These are phyloP conservation scores for Anthophora plumipes DNA, from an alignment of 2,888 invertebrate genomes.

Conservation along the genomic window DNA sequence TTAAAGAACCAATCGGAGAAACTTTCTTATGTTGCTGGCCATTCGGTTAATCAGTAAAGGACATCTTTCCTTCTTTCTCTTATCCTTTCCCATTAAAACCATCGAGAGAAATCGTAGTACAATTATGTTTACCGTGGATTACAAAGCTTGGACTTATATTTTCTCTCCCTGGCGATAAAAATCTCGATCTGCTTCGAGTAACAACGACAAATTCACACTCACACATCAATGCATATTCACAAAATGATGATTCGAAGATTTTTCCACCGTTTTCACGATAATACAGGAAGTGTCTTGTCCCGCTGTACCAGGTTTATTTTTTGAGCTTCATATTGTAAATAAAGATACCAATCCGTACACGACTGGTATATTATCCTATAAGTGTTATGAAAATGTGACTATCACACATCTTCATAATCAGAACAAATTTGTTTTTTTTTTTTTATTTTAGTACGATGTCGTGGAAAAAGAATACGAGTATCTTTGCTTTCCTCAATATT, in stretches of 20 bases:
- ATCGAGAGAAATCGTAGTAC: conserved; percentile 1
- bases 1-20: conserved; percentile 37
- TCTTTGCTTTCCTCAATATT: conserved; percentile 35
- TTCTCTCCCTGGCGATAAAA: conserved; percentile 39
- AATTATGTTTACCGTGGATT: conserved; percentile 17
- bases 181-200: conserved; percentile 51
- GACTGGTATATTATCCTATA: conserved; percentile 53
- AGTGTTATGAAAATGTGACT: conserved; percentile 44
- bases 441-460: conserved; percentile 46
- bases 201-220: conserved; percentile 60
- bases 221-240: conserved; percentile 65
- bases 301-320: conserved; percentile 35
- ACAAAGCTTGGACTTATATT: conserved; percentile 22
- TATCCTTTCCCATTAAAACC: conserved; percentile 7
- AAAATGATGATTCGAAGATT: conserved; percentile 50
- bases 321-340: conserved; percentile 66
- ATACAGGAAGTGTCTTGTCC: conserved; percentile 53
- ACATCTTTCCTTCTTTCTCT: not conserved
- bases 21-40: conserved; percentile 22
- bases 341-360: conserved; percentile 49
- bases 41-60: conserved; percentile 21
- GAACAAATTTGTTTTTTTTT: not conserved
- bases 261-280: conserved; percentile 49
- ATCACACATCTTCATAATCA: conserved; percentile 31
- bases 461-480: conserved; percentile 56